Base-by-base conservation (phyloP, 2,888 invertebrate species). In the Troilus luridus region DNA sequence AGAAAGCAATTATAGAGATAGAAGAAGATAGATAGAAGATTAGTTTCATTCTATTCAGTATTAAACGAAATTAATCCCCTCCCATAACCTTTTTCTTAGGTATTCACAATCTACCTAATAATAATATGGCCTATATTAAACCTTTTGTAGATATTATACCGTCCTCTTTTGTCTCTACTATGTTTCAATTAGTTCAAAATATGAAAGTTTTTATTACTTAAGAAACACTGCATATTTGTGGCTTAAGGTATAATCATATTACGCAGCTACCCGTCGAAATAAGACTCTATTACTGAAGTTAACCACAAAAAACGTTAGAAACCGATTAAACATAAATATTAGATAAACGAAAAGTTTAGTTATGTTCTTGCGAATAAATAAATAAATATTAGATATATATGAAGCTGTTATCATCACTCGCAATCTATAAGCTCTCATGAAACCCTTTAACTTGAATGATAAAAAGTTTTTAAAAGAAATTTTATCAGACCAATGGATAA, bases 141-240 rank as follows among this genome's bases (percentile, higher is more conserved):
- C 12, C 24, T 24, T 77, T 41, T 77, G 27, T 41, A 19, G 8
- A 41, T 77, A 8, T 41, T 77, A 19, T 19, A 77, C 17, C 8
- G 27, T 8, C 14, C 17, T 17, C 27, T 77, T 77, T 77, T 77
- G 72, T 77, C 41, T 77, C 41, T 77, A 77, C 72, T 19, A 41
- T 5, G 8, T 3, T 27, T 77, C 72, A 77, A 77, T 77, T 77
- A 77, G 72, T 72, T 72, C 9, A 27, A 72, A 27, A 77, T 77
- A 77, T 77, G 72, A 77, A 77, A 77, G 72, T 77, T 77, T 77
- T 77, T 77, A 41, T 77, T 77, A 77, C 72, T 77, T 17, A 77
- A 17, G 72, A 77, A 77, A 77, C 72, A 67, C 67, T 27, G 72
- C 72, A 77, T 77, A 77, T 77, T 77, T 77, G 72, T 41, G 72